Conservation (phyloP, 2,888 invertebrate genomes). For the Tipula confusa region DNA sequence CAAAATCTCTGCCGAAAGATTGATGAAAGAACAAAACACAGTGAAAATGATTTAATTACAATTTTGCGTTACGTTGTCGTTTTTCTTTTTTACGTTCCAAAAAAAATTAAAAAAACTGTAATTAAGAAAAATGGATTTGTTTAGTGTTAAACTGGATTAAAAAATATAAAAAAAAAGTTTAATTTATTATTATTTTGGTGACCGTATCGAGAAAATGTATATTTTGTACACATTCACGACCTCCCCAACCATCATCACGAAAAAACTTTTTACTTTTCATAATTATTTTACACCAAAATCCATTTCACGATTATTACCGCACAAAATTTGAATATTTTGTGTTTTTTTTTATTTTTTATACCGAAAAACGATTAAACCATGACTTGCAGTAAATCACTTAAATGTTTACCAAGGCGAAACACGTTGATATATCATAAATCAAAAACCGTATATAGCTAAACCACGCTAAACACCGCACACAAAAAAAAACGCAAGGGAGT, state of each 20-base stretch:
- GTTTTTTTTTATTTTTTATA: too few species aligned
- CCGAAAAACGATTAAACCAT: not conserved
- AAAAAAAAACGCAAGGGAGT: not conserved
- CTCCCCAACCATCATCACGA: not conserved
- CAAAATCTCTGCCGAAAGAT: not conserved
- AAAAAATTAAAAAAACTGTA: not conserved
- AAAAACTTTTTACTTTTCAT: too few species aligned
- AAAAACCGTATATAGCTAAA: not conserved
- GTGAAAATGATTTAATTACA: not conserved
- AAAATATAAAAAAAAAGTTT: not conserved
- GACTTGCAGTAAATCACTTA: constrained; percentile 25
- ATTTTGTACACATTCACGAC: not conserved
- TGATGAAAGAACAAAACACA: not conserved
- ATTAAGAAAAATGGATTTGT: not conserved
- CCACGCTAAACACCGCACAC: not conserved
- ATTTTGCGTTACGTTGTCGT: not conserved
- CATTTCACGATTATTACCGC: not conserved
- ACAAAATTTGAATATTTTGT: not conserved
- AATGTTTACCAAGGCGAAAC: not conserved
- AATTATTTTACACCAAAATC: not conserved
- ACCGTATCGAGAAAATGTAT: constrained; percentile 16
- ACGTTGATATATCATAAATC: constrained; percentile 1
- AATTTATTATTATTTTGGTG: not conserved
- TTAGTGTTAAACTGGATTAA: not conserved
- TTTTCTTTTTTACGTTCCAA: too few species aligned